Conservation (phyloP, 2,888 invertebrate genomes). For the Rhagium mordax region DNA sequence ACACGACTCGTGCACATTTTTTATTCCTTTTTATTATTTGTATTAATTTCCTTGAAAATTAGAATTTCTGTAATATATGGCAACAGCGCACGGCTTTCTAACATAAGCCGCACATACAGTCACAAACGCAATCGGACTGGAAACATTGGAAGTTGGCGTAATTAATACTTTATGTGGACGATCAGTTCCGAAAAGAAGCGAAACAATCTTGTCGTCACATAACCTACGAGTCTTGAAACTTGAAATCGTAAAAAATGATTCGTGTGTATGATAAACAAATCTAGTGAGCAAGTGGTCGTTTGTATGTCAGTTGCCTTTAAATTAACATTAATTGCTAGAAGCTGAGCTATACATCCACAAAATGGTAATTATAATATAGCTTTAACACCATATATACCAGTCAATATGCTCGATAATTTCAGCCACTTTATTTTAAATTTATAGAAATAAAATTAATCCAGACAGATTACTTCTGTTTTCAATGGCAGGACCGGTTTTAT, state of each 20-base stretch:
- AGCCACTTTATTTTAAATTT: neutral
- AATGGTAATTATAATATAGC: conserved; percentile 15
- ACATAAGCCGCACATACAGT: neutral
- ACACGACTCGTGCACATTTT: too few species aligned
- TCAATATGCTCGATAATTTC: neutral
- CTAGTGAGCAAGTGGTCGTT: conserved; percentile 21
- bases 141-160: neutral
- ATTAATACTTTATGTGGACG: neutral
- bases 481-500: neutral
- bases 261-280: conserved; percentile 13
- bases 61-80: neutral
- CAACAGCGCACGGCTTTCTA: neutral
- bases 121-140: neutral
- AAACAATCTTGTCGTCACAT: neutral
- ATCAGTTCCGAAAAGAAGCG: neutral
- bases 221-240: neutral
- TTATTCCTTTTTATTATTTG: neutral
- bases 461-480: neutral
- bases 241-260: neutral
- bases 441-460: neutral
- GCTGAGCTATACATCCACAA: neutral
- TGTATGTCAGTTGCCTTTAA: neutral
- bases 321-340: neutral
- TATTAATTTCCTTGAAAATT: neutral
- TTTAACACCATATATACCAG: neutral